phyloP scores from a whole-genome alignment of 2,888 invertebrate genomes.

The Antheraea yamamai region DNA sequence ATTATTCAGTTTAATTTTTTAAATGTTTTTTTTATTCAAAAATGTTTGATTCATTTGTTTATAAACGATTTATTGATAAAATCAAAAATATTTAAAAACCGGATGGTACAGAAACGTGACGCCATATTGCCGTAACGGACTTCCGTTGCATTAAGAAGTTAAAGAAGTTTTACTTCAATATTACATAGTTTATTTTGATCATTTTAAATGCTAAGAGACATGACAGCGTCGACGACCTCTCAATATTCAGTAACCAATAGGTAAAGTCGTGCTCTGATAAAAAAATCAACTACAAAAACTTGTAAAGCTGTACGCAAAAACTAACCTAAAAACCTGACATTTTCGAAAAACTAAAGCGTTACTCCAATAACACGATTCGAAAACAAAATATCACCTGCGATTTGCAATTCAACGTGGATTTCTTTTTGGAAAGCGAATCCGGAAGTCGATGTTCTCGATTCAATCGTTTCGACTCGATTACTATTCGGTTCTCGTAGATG shows the following conservation, averaged over 20 bases:
- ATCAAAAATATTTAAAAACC: too few relatives aligned
- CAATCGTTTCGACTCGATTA: constrained; percentile 15
- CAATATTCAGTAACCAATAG: neutral
- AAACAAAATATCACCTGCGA: neutral
- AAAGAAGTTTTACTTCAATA: too few relatives aligned
- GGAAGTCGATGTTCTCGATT: constrained; percentile 7
- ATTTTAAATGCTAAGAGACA: too few relatives aligned
- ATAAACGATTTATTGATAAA: too few relatives aligned
- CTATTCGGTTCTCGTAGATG: constrained; percentile 30
- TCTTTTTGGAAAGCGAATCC: constrained; percentile 21
- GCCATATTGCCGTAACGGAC: too few relatives aligned
- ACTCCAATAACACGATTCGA: constrained; percentile 16
- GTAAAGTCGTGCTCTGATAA: neutral
- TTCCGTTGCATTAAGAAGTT: too few relatives aligned
- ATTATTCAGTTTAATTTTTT: too few relatives aligned
- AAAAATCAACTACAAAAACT: neutral
- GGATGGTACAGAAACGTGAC: too few relatives aligned
- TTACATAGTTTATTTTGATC: too few relatives aligned
- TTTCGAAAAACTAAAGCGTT: neutral
- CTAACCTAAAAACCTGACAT: neutral
- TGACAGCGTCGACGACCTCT: too few relatives aligned
- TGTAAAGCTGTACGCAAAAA: neutral
- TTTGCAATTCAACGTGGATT: constrained; percentile 15
- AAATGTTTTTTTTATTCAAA: too few relatives aligned
- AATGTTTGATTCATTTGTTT: too few relatives aligned